Percentiles rank a stretch among this genome's conserved stretches.
Evolutionary conservation across 2,797 vertebrate genomes (phyloP).

Genomic region (Hydrophis major): DNA sequence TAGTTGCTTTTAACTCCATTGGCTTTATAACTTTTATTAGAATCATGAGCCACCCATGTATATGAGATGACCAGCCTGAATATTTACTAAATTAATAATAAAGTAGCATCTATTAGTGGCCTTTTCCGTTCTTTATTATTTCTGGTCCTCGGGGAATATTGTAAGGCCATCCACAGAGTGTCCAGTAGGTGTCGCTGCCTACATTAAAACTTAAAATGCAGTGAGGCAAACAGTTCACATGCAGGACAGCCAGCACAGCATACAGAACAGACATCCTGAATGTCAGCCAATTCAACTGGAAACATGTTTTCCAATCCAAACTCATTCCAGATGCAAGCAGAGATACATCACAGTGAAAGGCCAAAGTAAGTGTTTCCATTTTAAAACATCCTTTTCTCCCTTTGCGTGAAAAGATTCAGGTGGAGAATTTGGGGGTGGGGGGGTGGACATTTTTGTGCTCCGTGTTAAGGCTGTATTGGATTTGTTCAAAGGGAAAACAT

Average conservation of each 20-base stretch:
- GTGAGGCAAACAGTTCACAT: neutral
- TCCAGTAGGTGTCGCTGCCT: slow-evolving; percentile 36
- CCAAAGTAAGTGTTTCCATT: neutral
- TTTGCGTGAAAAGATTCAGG: neutral
- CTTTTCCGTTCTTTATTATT: neutral
- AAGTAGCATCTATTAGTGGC: neutral
- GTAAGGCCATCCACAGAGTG: neutral
- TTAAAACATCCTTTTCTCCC: neutral
- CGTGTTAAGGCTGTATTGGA: neutral
- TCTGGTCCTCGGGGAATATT: neutral
- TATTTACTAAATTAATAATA: neutral
- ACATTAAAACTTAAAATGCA: neutral
- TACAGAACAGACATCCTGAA: neutral
- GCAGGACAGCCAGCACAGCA: neutral
- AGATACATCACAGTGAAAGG: neutral
- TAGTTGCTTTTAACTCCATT: neutral
- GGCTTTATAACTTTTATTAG: neutral
- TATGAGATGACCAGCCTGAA: neutral
- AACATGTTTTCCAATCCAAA: neutral
- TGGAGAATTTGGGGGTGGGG: neutral
- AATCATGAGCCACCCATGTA: neutral
- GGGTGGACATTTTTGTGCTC: neutral
- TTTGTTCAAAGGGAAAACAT: neutral
- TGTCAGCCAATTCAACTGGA: neutral
- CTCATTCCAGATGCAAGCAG: neutral